Base-by-base conservation (phyloP, 2,797 vertebrate genomes). In the Valencia hispanica region DNA sequence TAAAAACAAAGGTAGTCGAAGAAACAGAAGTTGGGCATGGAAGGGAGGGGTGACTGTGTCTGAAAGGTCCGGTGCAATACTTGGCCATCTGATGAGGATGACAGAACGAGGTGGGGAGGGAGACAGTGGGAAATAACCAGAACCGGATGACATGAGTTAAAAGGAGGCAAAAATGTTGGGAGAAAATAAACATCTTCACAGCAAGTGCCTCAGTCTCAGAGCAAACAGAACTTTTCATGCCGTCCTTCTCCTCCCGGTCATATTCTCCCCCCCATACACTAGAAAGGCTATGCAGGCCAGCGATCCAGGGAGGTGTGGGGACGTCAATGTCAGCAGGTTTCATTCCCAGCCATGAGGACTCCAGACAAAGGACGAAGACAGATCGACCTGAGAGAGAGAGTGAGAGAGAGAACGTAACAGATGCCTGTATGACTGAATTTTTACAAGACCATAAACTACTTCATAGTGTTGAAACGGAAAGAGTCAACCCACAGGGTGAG, bases 1-100 rank as follows among this genome's bases (percentile, higher is more conserved):
- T 90, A 88, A 94, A 94, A 94, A 88, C 83, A 90, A 94, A 93
- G 84, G 88, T 85, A 82, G 74, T 86, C 85, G 94, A 89, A 91
- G 66, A 87, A 93, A 89, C 82, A 89, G 74, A 78, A 78, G 47
- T 65, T 65, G 66, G 75, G 70, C 17, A 25, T 43, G 45, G 77
- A 41, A 2, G 7, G 65, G 65, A 39, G 4, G 47, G 74, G 74
- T 75, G 88, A 79, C 81, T 88, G 75, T 61, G 85, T 82, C 80
- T 84, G 70, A 84, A 89, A 87, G 0, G 75, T 91, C 83, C 70
- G 70, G 73, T 88, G 84, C 43, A 87, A 90, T 78, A 80, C 77
- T 78, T 73, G 75, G 53, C 47, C 83, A 77, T 86, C 77, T 65
- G 25, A 41, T 50, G 75, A 88, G 73, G 84, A 74, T 78, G 78